Base-by-base conservation (phyloP, 2,113 vertebrate species). In the Suricata suricatta region DNA sequence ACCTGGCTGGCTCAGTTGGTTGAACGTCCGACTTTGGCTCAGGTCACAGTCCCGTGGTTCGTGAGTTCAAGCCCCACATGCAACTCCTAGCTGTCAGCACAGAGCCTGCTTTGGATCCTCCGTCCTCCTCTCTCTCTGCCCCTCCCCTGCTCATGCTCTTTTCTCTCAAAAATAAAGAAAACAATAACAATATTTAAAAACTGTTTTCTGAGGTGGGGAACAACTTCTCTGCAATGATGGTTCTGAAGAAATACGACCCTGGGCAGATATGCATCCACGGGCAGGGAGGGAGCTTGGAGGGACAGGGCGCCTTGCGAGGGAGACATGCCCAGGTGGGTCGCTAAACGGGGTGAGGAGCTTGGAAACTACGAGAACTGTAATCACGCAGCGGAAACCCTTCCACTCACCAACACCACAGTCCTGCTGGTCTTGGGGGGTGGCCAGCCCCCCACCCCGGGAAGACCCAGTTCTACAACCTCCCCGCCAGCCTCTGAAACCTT, bases 61-160 rank as follows among this genome's bases (percentile, higher is more conserved):
- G 2, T 60, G 57, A 60, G 57, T 60, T 60, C 21, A 0, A 60
- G 57, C 57, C 57, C 57, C 57, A 2, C 21, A 60, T 60, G 17
- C 57, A 23, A 60, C 57, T 60, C 7, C 7, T 2, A 5, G 57
- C 57, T 60, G 57, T 60, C 57, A 60, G 57, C 57, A 23, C 57
- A 23, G 21, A 60, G 21, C 57, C 57, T 60, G 21, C 57, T 60
- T 60, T 23, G 8, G 57, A 60, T 60, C 21, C 21, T 60, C 57
- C 9, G 57, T 60, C 57, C 21, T 60, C 57, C 57, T 60, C 21
- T 9, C 57, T 60, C 57, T 60, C 57, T 23, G 57, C 21, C 57
- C 19, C 57, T 60, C 57, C 21, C 57, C 21, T 3, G 21, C 7
- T 21, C 21, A 0, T 21, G 0, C 57, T 60, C 57, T 60, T 0